These are phyloP conservation scores for Virgularia gustaviana DNA, from an alignment of 92 coral and sea anemone genomes.

Conservation along the genomic window DNA sequence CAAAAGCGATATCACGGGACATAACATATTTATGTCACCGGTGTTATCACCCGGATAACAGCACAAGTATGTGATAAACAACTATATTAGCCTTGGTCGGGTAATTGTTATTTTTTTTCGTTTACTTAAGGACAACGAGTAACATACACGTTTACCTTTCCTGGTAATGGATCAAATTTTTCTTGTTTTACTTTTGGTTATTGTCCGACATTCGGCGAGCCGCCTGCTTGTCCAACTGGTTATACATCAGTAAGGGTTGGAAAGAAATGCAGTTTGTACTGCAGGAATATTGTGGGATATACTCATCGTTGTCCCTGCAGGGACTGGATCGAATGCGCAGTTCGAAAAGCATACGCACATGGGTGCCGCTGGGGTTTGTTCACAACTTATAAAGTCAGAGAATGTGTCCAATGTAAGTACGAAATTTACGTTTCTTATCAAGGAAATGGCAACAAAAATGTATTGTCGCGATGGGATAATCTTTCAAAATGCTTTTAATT, in stretches of 20 bases:
- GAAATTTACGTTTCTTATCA: too few relatives aligned
- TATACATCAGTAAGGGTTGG: neutral
- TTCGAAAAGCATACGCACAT: neutral
- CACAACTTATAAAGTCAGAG: slow-evolving; percentile 18
- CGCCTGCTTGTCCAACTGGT: slow-evolving; percentile 25
- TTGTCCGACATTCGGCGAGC: neutral
- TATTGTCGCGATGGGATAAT: too few relatives aligned
- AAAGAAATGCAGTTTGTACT: slow-evolving; percentile 3
- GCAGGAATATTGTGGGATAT: slow-evolving; percentile 30
- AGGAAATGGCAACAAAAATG: too few relatives aligned
- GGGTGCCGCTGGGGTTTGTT: neutral
- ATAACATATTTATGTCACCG: too few relatives aligned
- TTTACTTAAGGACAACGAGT: neutral
- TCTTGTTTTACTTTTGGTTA: neutral
- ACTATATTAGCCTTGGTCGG: too few relatives aligned
- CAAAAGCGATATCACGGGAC: too few relatives aligned
- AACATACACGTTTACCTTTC: slow-evolving; percentile 29
- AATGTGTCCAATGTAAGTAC: slow-evolving; percentile 15
- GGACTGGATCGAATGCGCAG: slow-evolving; percentile 32
- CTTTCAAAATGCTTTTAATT: too few relatives aligned
- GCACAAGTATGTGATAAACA: too few relatives aligned
- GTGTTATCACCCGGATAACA: too few relatives aligned
- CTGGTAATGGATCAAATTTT: neutral
- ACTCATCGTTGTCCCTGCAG: slow-evolving; percentile 18
- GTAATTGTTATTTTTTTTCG: neutral